These are phyloP conservation scores for Athetis lepigone DNA, from an alignment of 2,888 invertebrate species.

Conservation along the genomic window DNA sequence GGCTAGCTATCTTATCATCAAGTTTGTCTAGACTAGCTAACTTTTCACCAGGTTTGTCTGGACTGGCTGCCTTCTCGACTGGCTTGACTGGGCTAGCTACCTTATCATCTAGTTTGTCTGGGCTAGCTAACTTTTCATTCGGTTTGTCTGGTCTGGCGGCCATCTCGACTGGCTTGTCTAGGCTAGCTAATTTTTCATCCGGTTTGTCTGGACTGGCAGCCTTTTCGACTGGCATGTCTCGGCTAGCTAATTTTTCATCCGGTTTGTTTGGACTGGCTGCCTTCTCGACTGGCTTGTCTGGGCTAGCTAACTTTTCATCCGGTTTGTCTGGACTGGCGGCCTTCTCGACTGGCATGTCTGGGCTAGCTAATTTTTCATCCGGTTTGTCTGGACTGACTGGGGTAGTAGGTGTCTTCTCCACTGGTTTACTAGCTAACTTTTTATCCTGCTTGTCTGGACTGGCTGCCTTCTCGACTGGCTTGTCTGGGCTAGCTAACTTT, in stretches of 20 bases:
- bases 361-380: constrained; percentile 3
- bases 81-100: constrained; percentile 15
- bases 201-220: constrained; percentile 15
- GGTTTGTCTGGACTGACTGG: not conserved
- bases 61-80: constrained; percentile 9
- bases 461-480: not conserved
- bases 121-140: not conserved
- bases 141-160: not conserved
- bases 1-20: not conserved
- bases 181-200: constrained; percentile 19
- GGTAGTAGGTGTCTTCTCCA: not conserved
- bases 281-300: constrained; percentile 25
- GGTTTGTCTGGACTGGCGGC: constrained; percentile 22
- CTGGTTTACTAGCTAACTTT: not conserved
- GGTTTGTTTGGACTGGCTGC: constrained; percentile 6
- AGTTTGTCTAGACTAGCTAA: not conserved
- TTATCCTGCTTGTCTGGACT: not conserved
- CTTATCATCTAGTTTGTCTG: constrained; percentile 17
- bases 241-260: constrained; percentile 41
- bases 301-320: constrained; percentile 1
- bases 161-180: constrained; percentile 15
- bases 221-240: constrained; percentile 10
- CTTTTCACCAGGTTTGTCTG: not conserved
- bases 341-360: constrained; percentile 16
- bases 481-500: not conserved